Conservation (phyloP, 30 jellyfish, hydroid and myxozoan genomes). For the Pseudorhiza aurosa region DNA sequence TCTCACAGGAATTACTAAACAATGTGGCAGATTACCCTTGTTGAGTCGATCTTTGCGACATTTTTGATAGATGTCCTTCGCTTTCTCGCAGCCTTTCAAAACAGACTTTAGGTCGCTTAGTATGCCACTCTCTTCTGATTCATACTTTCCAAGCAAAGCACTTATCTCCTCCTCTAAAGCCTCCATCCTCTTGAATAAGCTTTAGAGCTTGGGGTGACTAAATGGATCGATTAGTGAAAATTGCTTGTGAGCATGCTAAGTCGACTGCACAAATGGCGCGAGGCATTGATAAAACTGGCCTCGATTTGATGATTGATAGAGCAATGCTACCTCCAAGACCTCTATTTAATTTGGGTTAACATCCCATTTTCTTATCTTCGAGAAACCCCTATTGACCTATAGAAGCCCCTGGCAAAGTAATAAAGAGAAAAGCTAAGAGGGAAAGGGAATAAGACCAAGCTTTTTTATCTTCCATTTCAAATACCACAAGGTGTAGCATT, state of each 20-base stretch:
- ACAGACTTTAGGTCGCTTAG: conserved; percentile 25
- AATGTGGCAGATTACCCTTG: conserved; percentile 76
- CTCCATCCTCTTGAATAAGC: conserved; percentile 29
- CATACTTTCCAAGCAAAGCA: conserved; percentile 23
- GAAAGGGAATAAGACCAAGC: too few species aligned
- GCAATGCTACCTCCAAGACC: too few species aligned
- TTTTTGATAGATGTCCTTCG: conserved; percentile 21
- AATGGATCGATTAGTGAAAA: too few species aligned
- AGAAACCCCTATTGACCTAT: too few species aligned
- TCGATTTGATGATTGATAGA: neutral
- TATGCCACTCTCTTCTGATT: neutral
- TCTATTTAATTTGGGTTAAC: too few species aligned
- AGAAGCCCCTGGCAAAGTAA: too few species aligned
- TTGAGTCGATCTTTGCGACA: conserved; percentile 80
- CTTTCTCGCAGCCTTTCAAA: conserved; percentile 13
- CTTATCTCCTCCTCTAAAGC: conserved; percentile 10
- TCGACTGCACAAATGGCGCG: neutral
- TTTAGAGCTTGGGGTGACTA: neutral
- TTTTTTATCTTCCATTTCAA: too few species aligned
- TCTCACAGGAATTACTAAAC: too few species aligned
- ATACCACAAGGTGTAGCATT: too few species aligned
- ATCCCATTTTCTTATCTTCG: too few species aligned
- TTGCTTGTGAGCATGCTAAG: too few species aligned
- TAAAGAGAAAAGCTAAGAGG: too few species aligned
- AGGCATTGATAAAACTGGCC: neutral